Percentiles rank a stretch among this genome's conserved stretches.
These are phyloP conservation scores for Agrotis segetum DNA, from an alignment of 2,888 invertebrate species.

Conservation along the genomic window DNA sequence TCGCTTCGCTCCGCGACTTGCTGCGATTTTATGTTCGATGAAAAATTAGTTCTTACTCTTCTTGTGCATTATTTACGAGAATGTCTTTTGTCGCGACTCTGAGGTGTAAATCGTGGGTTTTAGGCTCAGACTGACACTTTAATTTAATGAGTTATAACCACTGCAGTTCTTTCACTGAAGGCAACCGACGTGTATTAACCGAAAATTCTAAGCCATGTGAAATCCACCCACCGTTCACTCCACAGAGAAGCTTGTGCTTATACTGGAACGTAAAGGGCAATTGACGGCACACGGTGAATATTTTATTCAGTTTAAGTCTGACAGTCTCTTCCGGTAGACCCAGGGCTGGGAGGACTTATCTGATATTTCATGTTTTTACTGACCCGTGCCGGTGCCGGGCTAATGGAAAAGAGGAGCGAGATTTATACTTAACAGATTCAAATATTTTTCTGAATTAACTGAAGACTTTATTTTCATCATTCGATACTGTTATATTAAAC, in stretches of 20 bases:
- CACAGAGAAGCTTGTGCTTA: no score
- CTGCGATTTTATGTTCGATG: constrained; percentile 2
- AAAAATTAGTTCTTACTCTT: not conserved
- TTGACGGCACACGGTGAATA: no score
- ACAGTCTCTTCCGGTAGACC: no score
- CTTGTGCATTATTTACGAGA: not conserved
- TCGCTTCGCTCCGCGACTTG: not conserved
- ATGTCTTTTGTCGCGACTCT: not conserved
- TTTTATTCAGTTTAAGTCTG: no score
- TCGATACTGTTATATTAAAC: not conserved
- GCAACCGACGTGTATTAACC: not conserved
- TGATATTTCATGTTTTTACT: no score
- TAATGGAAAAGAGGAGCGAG: no score
- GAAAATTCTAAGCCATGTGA: not conserved
- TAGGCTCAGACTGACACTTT: not conserved
- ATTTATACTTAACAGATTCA: no score
- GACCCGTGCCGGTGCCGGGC: no score
- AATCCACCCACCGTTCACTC: no score
- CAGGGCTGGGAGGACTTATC: no score
- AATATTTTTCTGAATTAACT: not conserved
- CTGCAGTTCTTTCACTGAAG: not conserved
- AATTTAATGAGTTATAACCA: not conserved
- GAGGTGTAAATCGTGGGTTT: not conserved
- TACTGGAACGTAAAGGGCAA: no score
- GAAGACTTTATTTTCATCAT: not conserved